A percentile compares a stretch with the other conserved stretches of the same genome.
Evolutionary conservation across 2,888 invertebrate genomes (phyloP).

Genomic region (Pilophorus perplexus): DNA sequence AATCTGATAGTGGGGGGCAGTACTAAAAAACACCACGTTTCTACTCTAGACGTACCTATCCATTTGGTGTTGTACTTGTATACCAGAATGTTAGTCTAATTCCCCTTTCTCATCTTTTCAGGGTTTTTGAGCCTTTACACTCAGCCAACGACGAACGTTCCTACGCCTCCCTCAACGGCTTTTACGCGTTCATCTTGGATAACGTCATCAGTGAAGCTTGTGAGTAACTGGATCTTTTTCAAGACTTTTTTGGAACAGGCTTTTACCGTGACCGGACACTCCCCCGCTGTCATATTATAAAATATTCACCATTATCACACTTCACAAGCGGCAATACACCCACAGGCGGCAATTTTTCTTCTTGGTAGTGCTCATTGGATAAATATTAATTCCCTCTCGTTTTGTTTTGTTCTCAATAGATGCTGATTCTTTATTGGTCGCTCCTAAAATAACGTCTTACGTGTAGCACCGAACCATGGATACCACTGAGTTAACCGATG

Average conservation of each 20-base stretch:
- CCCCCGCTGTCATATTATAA: too few species aligned
- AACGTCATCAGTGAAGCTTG: constrained; percentile 52
- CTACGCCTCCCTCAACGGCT: constrained; percentile 51
- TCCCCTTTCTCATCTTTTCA: constrained; percentile 39
- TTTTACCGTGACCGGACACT: too few species aligned
- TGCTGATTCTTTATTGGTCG: constrained; percentile 59
- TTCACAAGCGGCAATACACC: too few species aligned
- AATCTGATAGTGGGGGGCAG: neutral
- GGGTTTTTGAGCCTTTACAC: constrained; percentile 58
- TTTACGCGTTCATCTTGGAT: constrained; percentile 52
- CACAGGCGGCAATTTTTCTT: too few species aligned
- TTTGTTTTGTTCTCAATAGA: constrained; percentile 52
- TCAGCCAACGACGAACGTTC: constrained; percentile 50
- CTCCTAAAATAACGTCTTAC: constrained; percentile 53
- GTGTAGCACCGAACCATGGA: constrained; percentile 22
- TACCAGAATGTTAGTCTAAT: neutral
- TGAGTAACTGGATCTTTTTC: constrained; percentile 48
- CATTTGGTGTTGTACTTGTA: neutral
- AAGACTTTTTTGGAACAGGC: neutral
- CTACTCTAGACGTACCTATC: too few species aligned
- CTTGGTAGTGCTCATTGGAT: neutral
- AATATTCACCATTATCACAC: constrained; percentile 24
- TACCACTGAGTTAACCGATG: constrained; percentile 54
- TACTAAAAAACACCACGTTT: too few species aligned
- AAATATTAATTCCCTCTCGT: neutral